Evolutionary conservation across 2,113 vertebrate species (phyloP).

Genomic region (Triplophysa rosa): DNA sequence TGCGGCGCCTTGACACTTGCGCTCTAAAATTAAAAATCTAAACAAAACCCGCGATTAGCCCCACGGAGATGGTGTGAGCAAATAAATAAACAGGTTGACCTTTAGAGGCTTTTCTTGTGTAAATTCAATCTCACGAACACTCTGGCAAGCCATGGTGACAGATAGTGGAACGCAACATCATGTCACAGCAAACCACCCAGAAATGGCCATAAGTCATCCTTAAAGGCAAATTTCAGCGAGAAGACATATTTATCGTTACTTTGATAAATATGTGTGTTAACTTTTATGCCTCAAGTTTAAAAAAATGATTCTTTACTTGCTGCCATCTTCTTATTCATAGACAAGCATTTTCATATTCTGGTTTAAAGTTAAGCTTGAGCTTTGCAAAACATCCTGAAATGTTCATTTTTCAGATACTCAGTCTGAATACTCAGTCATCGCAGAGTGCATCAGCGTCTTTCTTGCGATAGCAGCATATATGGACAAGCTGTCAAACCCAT

Average conservation of each 20-base stretch:
- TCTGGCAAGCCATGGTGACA: conserved; percentile 66
- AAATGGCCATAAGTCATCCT: conserved; percentile 62
- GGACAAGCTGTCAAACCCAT: conserved; percentile 41
- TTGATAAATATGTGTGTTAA: too few species aligned
- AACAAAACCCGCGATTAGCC: conserved; percentile 61
- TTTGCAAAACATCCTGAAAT: neutral
- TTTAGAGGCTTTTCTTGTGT: conserved; percentile 67
- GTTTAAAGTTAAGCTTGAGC: neutral
- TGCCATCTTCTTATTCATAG: conserved; percentile 9
- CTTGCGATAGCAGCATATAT: conserved; percentile 19
- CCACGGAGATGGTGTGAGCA: conserved; percentile 58
- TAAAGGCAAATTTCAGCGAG: conserved; percentile 46
- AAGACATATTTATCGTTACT: neutral
- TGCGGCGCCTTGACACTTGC: conserved; percentile 39
- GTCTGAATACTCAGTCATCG: neutral
- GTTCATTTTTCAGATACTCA: conserved; percentile 1
- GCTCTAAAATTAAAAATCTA: conserved; percentile 57
- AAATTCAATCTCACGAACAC: conserved; percentile 45
- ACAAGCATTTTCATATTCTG: neutral
- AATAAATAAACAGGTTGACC: conserved; percentile 64
- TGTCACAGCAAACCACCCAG: conserved; percentile 64
- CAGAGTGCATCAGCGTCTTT: neutral
- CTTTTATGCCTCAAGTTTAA: too few species aligned
- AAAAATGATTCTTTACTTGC: too few species aligned
- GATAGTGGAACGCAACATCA: conserved; percentile 67